Evolutionary conservation across 2,888 invertebrate genomes (phyloP), one percentile per base, ranked within the genome.

Genomic region (Nineta flava): DNA sequence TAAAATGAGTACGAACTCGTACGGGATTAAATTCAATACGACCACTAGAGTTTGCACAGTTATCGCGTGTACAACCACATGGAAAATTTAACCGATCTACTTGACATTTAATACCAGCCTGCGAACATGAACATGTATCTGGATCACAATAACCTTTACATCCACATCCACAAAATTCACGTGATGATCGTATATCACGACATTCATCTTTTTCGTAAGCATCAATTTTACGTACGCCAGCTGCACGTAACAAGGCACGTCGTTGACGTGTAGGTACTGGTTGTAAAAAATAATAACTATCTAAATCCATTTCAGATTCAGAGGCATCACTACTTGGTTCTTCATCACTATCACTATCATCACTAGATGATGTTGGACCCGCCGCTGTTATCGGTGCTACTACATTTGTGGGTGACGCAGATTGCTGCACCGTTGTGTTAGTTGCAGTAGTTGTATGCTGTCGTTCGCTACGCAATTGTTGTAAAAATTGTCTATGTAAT

Each of bases 21-120:
- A 91, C 81, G 1, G 95, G 94, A 66, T 95, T 95, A 65, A 97
- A 97, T 67, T 96, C 96, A 55, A 96, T 88, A 54, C 97, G 77
- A 4, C 97, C 97, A 44, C 83, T 79, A 1, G 83, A 81, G 65
- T 97, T 97, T 53, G 82, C 84, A 67, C 97, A 97, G 46, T 92
- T 91, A 60, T 94, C 94, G 57, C 90, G 81, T 2, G 88, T 85
- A 67, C 96, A 97, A 10, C 95, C 94, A 66, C 97, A 97, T 0
- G 97, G 97, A 64, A 96, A 97, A 62, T 90, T 92, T 53, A 90
- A 75, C 53, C 96, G 78, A 68, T 97, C 96, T 49, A 97, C 95
- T 76, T 95, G 95, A 66, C 96, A 97, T 72, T 95, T 93, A 56
- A 97, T 96, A 53, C 93, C 94, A 43, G 88, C 88, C 62, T 87